These are phyloP conservation scores for Phenganax subtilis DNA, from an alignment of 92 coral and sea anemone genomes.

Conservation along the genomic window DNA sequence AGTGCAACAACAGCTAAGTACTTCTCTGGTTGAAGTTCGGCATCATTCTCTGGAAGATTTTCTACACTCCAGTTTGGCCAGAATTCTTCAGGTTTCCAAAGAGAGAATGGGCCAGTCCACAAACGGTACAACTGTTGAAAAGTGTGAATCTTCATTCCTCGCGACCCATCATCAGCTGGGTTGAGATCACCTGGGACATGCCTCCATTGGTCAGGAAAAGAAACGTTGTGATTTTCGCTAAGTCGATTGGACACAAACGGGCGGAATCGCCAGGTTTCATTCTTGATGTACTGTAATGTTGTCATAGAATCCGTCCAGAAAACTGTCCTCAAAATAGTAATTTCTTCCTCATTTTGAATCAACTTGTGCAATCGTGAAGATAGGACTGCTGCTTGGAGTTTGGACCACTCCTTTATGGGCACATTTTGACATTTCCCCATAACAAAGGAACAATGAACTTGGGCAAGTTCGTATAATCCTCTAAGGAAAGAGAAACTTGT, in stretches of 20 bases:
- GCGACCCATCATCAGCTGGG: slow-evolving; percentile 58
- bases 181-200: slow-evolving; percentile 49
- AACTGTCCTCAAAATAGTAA: slow-evolving; percentile 20
- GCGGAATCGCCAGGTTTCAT: slow-evolving; percentile 50
- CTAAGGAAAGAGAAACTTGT: slow-evolving; percentile 17
- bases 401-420: not conserved
- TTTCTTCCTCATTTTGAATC: slow-evolving; percentile 36
- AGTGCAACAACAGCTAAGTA: slow-evolving; percentile 13
- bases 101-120: slow-evolving; percentile 52
- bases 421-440: slow-evolving; percentile 20
- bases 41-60: slow-evolving; percentile 46
- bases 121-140: slow-evolving; percentile 45
- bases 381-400: slow-evolving; percentile 16
- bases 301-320: slow-evolving; percentile 60
- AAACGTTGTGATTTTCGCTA: slow-evolving; percentile 49
- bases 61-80: slow-evolving; percentile 41
- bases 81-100: slow-evolving; percentile 43
- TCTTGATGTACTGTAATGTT: slow-evolving; percentile 50
- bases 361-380: slow-evolving; percentile 23
- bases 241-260: slow-evolving; percentile 52
- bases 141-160: slow-evolving; percentile 43
- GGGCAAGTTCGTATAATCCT: not conserved
- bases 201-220: slow-evolving; percentile 48
- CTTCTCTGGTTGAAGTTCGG: slow-evolving; percentile 40
- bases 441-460: slow-evolving; percentile 4